Base-by-base conservation (phyloP, 2,888 invertebrate genomes). In the Amiota communis region DNA sequence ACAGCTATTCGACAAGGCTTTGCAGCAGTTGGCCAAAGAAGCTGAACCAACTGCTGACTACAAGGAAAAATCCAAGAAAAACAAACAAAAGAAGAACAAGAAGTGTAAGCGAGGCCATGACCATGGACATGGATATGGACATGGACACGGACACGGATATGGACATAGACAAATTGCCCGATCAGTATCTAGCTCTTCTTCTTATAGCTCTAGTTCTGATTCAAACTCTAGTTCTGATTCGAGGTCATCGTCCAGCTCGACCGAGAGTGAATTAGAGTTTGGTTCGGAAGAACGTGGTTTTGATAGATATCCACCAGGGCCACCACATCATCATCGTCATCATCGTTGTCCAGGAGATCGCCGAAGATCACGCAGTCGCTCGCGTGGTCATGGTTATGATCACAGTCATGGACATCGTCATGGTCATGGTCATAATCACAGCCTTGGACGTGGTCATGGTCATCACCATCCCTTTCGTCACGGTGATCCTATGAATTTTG, bases 131-230 rank as follows among this genome's bases (percentile, higher is more conserved):
- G 72, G 36, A n/a, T n/a, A n/a, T n/a, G n/a, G n/a, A n/a, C n/a
- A n/a, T n/a, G n/a, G n/a, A n/a, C n/a, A n/a, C n/a, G n/a, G n/a
- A n/a, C n/a, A n/a, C n/a, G n/a, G n/a, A n/a, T n/a, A n/a, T n/a
- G n/a, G n/a, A 36, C 23, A 53, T 6, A 59, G 70, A n/a, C 36
- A 70, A 49, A 59, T 72, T 56, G 65, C 13, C 6, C 78, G 79
- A 8, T 75, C 78, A 1, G 81, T 83, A 23, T 78, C 82, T 20
- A 77, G 17, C 48, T 80, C 78, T 12, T 75, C 76, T 12, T 77
- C 78, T 13, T 79, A 78, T 10, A 78, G 81, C 48, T 77, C 79
- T 8, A 75, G 76, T 15, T 75, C 77, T 8, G 72, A 61, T 1
- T 74, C 75, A 0, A 78, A 74, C 3, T 76, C 77, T 12, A 23